A percentile compares a stretch with the other conserved stretches of the same genome.
Conservation (phyloP, 1,140 invertebrate genomes). For the Ceratina japonica region DNA sequence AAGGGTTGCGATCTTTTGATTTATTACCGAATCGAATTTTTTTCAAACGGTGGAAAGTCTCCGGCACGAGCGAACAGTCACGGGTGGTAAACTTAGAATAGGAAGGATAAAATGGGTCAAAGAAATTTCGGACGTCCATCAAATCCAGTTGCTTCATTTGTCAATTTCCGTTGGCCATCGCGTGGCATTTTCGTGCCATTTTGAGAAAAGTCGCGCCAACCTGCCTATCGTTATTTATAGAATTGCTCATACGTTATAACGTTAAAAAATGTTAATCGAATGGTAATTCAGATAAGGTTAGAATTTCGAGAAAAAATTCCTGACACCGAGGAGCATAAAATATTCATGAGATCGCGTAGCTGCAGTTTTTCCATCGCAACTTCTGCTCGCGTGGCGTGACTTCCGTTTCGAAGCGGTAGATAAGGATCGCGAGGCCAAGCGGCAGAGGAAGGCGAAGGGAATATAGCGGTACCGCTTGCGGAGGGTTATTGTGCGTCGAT, state of each 20-base stretch:
- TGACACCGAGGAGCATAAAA: neutral
- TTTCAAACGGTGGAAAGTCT: constrained; percentile 50
- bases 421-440: constrained; percentile 47
- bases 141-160: neutral
- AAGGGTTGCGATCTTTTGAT: constrained; percentile 66
- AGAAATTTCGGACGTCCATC: constrained; percentile 23
- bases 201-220: neutral
- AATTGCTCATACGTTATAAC: too few species aligned
- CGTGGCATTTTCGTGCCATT: constrained; percentile 25
- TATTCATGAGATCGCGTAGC: neutral
- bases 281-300: neutral
- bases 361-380: neutral
- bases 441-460: constrained; percentile 48
- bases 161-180: neutral
- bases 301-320: neutral
- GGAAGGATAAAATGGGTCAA: constrained; percentile 35
- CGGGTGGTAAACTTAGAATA: neutral
- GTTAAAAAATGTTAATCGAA: too few species aligned
- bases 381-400: neutral
- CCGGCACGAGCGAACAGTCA: neutral
- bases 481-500: constrained; percentile 75
- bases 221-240: too few species aligned
- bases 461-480: constrained; percentile 76
- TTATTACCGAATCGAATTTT: constrained; percentile 75
- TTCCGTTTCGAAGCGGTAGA: constrained; percentile 29